These are phyloP conservation scores for Drosophila siamana DNA, from an alignment of 2,888 invertebrate genomes.

Conservation along the genomic window DNA sequence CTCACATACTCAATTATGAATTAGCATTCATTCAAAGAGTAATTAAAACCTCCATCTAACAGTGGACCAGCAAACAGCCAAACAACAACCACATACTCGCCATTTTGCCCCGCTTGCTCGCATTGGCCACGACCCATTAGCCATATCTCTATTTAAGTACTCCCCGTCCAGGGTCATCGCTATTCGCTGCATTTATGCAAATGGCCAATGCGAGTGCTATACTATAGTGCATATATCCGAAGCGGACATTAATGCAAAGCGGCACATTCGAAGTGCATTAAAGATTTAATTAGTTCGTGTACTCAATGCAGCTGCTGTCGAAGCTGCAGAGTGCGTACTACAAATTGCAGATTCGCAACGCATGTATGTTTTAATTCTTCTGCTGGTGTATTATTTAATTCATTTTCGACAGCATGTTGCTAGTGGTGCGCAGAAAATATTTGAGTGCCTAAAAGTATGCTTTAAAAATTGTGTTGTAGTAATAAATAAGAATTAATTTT, in stretches of 20 bases:
- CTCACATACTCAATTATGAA: conserved; percentile 79
- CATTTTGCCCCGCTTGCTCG: conserved; percentile 9
- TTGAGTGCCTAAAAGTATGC: no score
- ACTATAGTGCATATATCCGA: conserved; percentile 28
- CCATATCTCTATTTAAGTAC: conserved; percentile 56
- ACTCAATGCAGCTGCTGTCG: conserved; percentile 17
- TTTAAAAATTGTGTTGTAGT: no score
- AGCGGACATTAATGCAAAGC: conserved; percentile 54
- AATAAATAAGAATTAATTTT: no score
- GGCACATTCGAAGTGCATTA: conserved; percentile 66
- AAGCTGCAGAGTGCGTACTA: neutral
- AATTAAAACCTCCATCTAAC: conserved; percentile 80
- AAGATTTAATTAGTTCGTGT: conserved; percentile 73
- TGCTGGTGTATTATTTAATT: no score
- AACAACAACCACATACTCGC: conserved; percentile 5
- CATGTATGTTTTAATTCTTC: no score
- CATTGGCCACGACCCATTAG: conserved; percentile 57
- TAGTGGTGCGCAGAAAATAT: no score
- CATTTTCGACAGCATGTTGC: no score
- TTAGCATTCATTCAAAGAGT: conserved; percentile 81
- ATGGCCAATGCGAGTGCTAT: conserved; percentile 33
- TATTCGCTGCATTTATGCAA: conserved; percentile 57
- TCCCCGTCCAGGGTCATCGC: neutral
- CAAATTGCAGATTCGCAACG: neutral
- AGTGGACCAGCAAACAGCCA: conserved; percentile 5